A percentile compares a stretch with the other conserved stretches of the same genome.
These are phyloP conservation scores for Ptyas mucosa DNA, from an alignment of 2,113 vertebrate species.

Conservation along the genomic window DNA sequence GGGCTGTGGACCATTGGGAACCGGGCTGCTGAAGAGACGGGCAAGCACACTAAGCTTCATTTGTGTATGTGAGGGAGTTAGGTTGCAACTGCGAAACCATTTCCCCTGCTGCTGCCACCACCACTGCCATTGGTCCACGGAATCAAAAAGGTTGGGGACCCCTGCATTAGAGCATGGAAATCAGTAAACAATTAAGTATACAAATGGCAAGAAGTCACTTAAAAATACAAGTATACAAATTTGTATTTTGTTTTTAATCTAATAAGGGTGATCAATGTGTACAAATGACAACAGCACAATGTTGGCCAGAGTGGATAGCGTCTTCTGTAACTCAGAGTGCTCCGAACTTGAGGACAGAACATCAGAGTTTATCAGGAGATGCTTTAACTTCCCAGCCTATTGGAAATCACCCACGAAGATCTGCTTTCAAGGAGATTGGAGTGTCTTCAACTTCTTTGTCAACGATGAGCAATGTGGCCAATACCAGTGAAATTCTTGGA, in stretches of 20 bases:
- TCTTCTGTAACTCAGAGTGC: neutral
- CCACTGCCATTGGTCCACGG: neutral
- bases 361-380: neutral
- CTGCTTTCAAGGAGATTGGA: neutral
- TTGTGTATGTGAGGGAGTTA: neutral
- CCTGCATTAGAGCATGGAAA: neutral
- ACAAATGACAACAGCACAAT: neutral
- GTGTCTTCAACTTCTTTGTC: neutral
- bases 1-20: neutral
- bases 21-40: neutral
- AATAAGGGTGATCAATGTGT: slow-evolving; percentile 24
- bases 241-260: slow-evolving; percentile 4
- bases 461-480: neutral
- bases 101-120: neutral
- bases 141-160: neutral
- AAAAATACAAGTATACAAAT: neutral
- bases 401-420: neutral
- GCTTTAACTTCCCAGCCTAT: neutral
- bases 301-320: neutral
- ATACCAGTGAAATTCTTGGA: rapidly evolving
- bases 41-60: neutral
- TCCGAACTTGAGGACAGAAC: neutral
- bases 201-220: neutral
- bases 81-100: neutral
- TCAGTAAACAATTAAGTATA: neutral